Evolutionary conservation across 1,140 invertebrate species (phyloP).

Genomic region (Helicoverpa armigera): DNA sequence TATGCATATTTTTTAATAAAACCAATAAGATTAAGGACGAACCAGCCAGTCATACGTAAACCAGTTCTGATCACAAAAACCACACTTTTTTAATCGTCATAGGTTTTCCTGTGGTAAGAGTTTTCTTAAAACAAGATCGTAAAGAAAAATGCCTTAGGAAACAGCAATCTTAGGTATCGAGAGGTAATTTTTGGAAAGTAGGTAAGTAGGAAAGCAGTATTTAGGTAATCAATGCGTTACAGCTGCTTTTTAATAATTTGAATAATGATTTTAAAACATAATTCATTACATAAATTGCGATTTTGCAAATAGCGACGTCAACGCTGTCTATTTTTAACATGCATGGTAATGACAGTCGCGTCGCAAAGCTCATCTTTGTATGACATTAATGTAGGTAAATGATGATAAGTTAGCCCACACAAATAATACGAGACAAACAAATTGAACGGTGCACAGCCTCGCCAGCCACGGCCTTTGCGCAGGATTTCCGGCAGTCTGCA

Average conservation of each 20-base stretch:
- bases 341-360: background rate
- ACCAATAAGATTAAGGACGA: background rate
- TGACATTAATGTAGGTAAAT: constrained; percentile 45
- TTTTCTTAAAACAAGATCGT: too few species aligned
- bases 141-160: too few species aligned
- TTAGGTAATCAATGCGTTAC: background rate
- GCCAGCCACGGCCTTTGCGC: constrained; percentile 71
- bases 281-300: background rate
- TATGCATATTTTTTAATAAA: background rate
- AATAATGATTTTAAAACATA: too few species aligned
- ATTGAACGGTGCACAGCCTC: constrained; percentile 63
- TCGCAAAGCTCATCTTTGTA: constrained; percentile 32
- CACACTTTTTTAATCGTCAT: background rate
- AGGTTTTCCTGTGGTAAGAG: background rate
- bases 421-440: constrained; percentile 45
- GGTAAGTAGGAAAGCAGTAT: background rate
- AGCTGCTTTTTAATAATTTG: too few species aligned
- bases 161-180: too few species aligned
- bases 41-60: background rate
- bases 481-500: constrained; percentile 79
- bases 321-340: background rate
- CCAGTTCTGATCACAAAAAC: background rate
- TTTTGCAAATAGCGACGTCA: background rate
- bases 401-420: constrained; percentile 34
- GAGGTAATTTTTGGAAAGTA: background rate